Evolutionary conservation across 2,888 invertebrate species (phyloP).

Genomic region (Uloborus plumipes): DNA sequence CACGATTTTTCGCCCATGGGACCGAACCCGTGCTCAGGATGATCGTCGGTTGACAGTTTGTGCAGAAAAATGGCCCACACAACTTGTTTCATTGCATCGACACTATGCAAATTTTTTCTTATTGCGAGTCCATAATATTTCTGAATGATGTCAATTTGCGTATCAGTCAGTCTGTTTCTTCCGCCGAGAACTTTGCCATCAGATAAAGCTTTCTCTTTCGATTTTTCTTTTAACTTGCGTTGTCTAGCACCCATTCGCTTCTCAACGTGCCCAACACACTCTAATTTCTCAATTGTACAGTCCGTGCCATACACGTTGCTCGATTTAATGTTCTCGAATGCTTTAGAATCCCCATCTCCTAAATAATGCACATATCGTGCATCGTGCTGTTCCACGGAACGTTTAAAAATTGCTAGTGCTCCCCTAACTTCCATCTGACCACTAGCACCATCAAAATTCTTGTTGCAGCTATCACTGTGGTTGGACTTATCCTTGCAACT

Average conservation of each 20-base stretch:
- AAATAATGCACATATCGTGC: neutral
- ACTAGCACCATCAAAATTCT: neutral
- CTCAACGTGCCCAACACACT: too few relatives aligned
- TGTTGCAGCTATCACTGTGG: too few relatives aligned
- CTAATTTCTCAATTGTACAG: too few relatives aligned
- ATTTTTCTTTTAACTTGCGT: too few relatives aligned
- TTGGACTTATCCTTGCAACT: too few relatives aligned
- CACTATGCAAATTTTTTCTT: neutral
- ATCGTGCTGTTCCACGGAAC: neutral
- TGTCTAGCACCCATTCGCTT: neutral
- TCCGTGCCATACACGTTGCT: too few relatives aligned
- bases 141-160: neutral
- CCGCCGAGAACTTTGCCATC: neutral
- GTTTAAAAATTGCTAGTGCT: neutral
- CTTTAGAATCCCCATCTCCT: too few relatives aligned
- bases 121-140: conserved; percentile 20
- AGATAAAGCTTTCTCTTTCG: too few relatives aligned
- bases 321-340: too few relatives aligned
- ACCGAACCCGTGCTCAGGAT: conserved; percentile 9
- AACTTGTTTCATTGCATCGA: neutral
- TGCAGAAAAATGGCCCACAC: too few relatives aligned
- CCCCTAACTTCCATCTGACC: conserved; percentile 13
- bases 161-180: neutral
- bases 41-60: too few relatives aligned
- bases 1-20: neutral